A percentile compares a stretch with the other conserved stretches of the same genome.
These are phyloP conservation scores for Ancistrus triradiatus DNA, from an alignment of 2,113 vertebrate species.

Conservation along the genomic window DNA sequence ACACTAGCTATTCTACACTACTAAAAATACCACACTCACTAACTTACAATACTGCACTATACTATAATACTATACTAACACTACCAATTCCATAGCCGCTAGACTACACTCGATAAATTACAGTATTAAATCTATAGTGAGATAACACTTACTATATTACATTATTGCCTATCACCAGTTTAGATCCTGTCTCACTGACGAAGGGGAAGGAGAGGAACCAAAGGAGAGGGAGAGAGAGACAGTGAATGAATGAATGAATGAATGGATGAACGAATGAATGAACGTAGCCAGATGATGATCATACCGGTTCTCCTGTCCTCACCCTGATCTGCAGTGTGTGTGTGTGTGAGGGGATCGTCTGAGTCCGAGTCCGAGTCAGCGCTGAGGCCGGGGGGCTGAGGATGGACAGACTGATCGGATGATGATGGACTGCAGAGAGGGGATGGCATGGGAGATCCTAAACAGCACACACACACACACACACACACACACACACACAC, in stretches of 20 bases:
- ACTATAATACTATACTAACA: too few relatives aligned
- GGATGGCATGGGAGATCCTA: constrained; percentile 75
- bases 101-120: too few relatives aligned
- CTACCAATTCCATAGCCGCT: too few relatives aligned
- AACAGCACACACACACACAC: constrained; percentile 55
- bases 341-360: constrained; percentile 68
- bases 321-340: constrained; percentile 54
- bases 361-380: constrained; percentile 72
- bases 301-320: too few relatives aligned
- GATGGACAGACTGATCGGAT: constrained; percentile 75
- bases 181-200: too few relatives aligned
- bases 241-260: not conserved
- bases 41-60: too few relatives aligned
- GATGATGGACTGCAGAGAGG: constrained; percentile 79
- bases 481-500: constrained; percentile 35
- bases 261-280: constrained; percentile 16
- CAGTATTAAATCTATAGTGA: too few relatives aligned
- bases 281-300: constrained; percentile 56
- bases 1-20: too few relatives aligned
- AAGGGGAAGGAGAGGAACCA: too few relatives aligned
- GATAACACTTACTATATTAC: too few relatives aligned
- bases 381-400: constrained; percentile 69
- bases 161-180: too few relatives aligned
- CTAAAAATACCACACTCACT: too few relatives aligned
- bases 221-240: not conserved